These are phyloP conservation scores for Lithodes maja DNA, from an alignment of 2,888 invertebrate genomes.

Conservation along the genomic window DNA sequence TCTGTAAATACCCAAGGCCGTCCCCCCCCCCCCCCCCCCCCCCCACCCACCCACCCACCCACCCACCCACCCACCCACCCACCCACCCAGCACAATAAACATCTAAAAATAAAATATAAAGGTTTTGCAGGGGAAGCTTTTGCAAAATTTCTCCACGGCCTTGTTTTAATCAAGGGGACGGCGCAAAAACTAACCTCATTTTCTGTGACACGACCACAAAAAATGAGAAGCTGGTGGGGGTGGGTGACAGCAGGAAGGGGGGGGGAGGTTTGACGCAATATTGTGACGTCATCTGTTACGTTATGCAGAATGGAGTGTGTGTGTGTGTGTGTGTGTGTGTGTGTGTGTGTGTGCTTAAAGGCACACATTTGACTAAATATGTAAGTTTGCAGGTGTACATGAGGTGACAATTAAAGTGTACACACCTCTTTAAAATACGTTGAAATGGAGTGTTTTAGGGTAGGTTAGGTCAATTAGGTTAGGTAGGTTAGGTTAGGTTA, in stretches of 20 bases:
- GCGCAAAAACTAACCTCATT: neutral
- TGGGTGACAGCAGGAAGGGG: too few species aligned
- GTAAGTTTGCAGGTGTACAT: neutral
- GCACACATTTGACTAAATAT: neutral
- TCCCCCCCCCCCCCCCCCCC: neutral
- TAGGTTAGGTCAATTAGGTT: too few species aligned
- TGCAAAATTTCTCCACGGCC: neutral
- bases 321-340: conserved; percentile 1
- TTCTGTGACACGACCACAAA: neutral
- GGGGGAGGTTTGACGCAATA: neutral
- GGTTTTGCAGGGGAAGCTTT: neutral
- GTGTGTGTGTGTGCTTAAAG: neutral
- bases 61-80: neutral
- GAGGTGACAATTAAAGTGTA: too few species aligned
- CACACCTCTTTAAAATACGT: too few species aligned
- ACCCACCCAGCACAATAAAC: neutral
- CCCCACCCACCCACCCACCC: too few species aligned
- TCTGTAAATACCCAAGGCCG: too few species aligned
- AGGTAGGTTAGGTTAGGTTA: too few species aligned
- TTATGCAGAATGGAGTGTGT: neutral
- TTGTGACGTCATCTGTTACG: neutral
- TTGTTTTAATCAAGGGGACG: neutral
- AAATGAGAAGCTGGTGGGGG: neutral
- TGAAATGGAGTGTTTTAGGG: too few species aligned
- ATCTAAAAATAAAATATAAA: neutral